Evolutionary conservation across 2,797 vertebrate genomes (phyloP).

Genomic region (Darevskia mixta): DNA sequence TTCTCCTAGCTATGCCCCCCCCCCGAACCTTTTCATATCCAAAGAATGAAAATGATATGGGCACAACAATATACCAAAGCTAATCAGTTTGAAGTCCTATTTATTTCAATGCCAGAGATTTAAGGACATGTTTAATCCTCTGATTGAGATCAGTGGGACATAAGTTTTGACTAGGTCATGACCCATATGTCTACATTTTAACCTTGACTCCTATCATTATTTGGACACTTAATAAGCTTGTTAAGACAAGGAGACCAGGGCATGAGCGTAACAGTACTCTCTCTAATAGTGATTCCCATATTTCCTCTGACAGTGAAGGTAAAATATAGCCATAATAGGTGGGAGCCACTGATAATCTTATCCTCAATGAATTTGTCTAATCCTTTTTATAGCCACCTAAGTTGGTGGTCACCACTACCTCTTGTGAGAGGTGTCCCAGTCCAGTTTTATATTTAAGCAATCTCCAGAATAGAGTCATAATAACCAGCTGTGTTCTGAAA

Average conservation of each 20-base stretch:
- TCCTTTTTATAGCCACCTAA: too few species aligned
- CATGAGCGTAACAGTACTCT: too few species aligned
- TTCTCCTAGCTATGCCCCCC: background rate
- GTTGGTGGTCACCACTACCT: background rate
- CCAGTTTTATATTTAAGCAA: background rate
- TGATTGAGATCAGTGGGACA: background rate
- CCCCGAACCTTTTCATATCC: slow-evolving; percentile 35
- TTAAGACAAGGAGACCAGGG: background rate
- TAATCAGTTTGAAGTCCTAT: background rate
- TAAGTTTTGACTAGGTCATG: background rate
- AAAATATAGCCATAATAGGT: too few species aligned
- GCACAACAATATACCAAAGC: slow-evolving; percentile 30
- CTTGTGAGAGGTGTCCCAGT: background rate
- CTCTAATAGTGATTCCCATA: too few species aligned
- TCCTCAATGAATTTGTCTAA: too few species aligned
- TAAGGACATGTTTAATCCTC: slow-evolving; percentile 24
- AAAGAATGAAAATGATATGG: slow-evolving; percentile 51
- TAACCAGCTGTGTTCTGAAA: background rate
- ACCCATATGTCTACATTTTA: slow-evolving; percentile 38
- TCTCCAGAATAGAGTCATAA: background rate
- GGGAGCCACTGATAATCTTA: too few species aligned
- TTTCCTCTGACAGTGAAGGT: too few species aligned
- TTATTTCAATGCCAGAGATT: background rate
- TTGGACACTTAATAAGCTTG: slow-evolving; percentile 10
- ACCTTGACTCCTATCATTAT: slow-evolving; percentile 46